Percentiles rank a stretch among this genome's conserved stretches.
These are phyloP conservation scores for Ovibos moschatus DNA, from an alignment of 2,113 vertebrate species.

Conservation along the genomic window DNA sequence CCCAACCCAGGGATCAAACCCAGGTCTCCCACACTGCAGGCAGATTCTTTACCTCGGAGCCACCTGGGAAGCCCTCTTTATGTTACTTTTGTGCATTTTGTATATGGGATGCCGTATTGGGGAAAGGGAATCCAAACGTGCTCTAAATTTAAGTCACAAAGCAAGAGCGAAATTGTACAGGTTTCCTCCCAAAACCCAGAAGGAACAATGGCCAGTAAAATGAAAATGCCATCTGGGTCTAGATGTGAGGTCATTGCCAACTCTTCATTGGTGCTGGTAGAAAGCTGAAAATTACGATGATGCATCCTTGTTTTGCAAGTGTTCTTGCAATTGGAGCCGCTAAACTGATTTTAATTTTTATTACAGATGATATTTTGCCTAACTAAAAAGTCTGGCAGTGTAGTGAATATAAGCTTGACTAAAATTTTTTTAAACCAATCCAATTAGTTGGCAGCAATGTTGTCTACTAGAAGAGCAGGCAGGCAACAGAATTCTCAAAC, in stretches of 20 bases:
- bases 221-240: constrained; percentile 82
- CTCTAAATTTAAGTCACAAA: constrained; percentile 67
- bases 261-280: constrained; percentile 75
- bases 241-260: constrained; percentile 79
- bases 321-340: constrained; percentile 71
- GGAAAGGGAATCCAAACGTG: constrained; percentile 47
- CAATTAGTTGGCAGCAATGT: background rate
- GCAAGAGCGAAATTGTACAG: constrained; percentile 54
- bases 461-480: constrained; percentile 48
- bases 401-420: constrained; percentile 49
- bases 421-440: constrained; percentile 61
- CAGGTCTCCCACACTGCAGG: background rate
- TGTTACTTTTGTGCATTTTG: constrained; percentile 16
- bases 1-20: background rate
- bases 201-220: constrained; percentile 81
- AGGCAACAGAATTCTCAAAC: constrained; percentile 45
- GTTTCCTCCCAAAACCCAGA: constrained; percentile 75
- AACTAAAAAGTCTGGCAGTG: constrained; percentile 71
- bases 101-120: background rate
- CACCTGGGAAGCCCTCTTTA: background rate
- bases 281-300: constrained; percentile 78
- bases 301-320: constrained; percentile 76
- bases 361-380: constrained; percentile 70
- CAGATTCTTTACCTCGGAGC: background rate
- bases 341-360: constrained; percentile 83